A percentile compares a stretch with the other conserved stretches of the same genome.
Conservation (phyloP, 2,888 invertebrate species). For the Catotricha subobsoleta region DNA sequence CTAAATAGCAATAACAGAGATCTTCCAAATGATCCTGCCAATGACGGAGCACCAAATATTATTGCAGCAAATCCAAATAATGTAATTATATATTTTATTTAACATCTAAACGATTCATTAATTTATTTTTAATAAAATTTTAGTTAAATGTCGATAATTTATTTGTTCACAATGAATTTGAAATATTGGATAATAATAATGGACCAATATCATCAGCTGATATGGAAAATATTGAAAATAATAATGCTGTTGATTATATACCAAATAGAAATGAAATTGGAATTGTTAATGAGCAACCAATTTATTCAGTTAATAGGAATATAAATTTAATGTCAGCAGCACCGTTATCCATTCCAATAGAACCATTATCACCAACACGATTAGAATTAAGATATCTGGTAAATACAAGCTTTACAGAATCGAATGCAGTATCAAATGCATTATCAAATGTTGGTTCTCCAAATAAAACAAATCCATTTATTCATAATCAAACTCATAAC, state of each 20-base stretch:
- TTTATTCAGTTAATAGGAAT: conserved; percentile 10
- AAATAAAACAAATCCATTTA: not conserved
- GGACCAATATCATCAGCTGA: conserved; percentile 36
- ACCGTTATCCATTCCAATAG: no score
- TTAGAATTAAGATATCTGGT: no score
- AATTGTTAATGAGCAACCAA: conserved; percentile 8
- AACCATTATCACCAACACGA: no score
- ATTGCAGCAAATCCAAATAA: conserved; percentile 5
- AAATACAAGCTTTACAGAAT: no score
- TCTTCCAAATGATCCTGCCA: not conserved
- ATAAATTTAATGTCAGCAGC: not conserved
- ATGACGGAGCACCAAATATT: not conserved
- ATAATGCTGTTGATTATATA: conserved; percentile 36
- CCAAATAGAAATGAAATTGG: conserved; percentile 13
- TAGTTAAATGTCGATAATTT: conserved; percentile 9
- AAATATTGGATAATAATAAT: conserved; percentile 33
- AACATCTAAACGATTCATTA: not conserved
- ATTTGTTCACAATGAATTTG: conserved; percentile 3
- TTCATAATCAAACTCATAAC: no score
- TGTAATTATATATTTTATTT: not conserved
- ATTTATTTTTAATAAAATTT: conserved; percentile 1
- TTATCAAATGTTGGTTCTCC: not conserved
- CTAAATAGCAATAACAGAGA: conserved; percentile 2
- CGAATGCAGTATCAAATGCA: not conserved
- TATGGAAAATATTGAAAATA: conserved; percentile 39